Base-by-base conservation (phyloP, 2,113 vertebrate genomes). In the Solenodon paradoxus region DNA sequence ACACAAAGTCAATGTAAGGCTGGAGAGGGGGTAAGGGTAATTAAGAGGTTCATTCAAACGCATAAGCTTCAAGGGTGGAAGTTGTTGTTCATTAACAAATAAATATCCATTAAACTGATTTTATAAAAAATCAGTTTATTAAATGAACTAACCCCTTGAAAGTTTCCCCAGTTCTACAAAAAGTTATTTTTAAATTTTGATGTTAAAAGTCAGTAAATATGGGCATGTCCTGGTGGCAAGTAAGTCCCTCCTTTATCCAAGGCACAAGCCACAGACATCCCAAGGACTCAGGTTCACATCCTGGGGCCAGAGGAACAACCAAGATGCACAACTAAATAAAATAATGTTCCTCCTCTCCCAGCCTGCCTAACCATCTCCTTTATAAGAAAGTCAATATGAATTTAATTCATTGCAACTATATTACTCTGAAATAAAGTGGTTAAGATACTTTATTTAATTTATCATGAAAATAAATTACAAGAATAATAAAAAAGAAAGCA, bases 391-490 rank as follows among this genome's bases (percentile, higher is more conserved):
- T 82, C 13, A 40, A 10, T 17, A 87, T 63, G 16, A 32, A 89
- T 66, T 71, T 86, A 32, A 85, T 53, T 92, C n/a, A 72, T 6
- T 92, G n/a, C 68, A 97, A 86, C 96, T 92, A 97, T 95, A 97
- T 97, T 63, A 92, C 49, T 61, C 20, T 96, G 92, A 97, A 97
- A 96, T 66, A 15, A 97, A 97, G 97, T 97, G 83, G 93, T 88
- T 75, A 85, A 45, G 92, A 95, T 90, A 84, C 95, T 13, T 66
- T 71, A 81, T 68, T 45, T 35, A 71, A 74, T 47, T 47, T 83
- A 96, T 88, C n/a, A 81, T 96, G 87, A 97, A 95, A 96, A 97
- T 94, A 95, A 86, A 93, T 79, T 96, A 96, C 88, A 97, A 96
- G 68, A 95, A 94, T 78, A 72, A 77, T 92, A 97, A 97, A 92